Evolutionary conservation across 1,140 invertebrate genomes (phyloP).

Genomic region (Elymnias hypermnestra): DNA sequence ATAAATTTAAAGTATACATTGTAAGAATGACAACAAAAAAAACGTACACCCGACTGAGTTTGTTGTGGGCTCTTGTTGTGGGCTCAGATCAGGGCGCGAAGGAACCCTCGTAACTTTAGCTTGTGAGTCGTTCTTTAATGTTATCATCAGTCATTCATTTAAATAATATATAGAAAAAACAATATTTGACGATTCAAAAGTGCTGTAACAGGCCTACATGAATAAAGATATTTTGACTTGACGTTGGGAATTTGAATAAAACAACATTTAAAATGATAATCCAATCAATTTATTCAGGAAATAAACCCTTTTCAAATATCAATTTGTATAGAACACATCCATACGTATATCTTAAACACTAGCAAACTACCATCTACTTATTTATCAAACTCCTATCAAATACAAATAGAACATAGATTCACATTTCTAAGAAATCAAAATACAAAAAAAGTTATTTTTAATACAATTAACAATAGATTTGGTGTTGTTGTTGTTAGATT

Average conservation of each 20-base stretch:
- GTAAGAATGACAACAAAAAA: too few species aligned
- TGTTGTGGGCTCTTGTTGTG: too few species aligned
- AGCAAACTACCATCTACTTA: conserved; percentile 22
- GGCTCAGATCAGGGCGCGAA: not conserved
- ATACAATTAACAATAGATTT: conserved; percentile 5
- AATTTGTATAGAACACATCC: conserved; percentile 40
- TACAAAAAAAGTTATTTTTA: conserved; percentile 6
- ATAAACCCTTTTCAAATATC: conserved; percentile 30
- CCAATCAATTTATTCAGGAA: conserved; percentile 42
- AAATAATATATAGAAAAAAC: too few species aligned
- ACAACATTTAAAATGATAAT: conserved; percentile 26
- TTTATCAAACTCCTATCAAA: conserved; percentile 13
- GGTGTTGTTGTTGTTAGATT: not conserved
- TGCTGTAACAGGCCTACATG: too few species aligned
- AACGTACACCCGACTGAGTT: too few species aligned
- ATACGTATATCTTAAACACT: conserved; percentile 34
- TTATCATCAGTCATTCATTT: too few species aligned
- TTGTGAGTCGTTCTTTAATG: too few species aligned
- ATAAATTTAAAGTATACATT: too few species aligned
- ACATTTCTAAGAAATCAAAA: conserved; percentile 11
- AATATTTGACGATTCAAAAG: too few species aligned
- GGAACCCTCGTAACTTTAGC: too few species aligned
- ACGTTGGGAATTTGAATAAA: conserved; percentile 12
- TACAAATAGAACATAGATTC: conserved; percentile 20
- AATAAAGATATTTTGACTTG: too few species aligned